Evolutionary conservation across 2,113 vertebrate genomes (phyloP), one percentile per base, ranked within the genome.

Genomic region (Cyanistes caeruleus): DNA sequence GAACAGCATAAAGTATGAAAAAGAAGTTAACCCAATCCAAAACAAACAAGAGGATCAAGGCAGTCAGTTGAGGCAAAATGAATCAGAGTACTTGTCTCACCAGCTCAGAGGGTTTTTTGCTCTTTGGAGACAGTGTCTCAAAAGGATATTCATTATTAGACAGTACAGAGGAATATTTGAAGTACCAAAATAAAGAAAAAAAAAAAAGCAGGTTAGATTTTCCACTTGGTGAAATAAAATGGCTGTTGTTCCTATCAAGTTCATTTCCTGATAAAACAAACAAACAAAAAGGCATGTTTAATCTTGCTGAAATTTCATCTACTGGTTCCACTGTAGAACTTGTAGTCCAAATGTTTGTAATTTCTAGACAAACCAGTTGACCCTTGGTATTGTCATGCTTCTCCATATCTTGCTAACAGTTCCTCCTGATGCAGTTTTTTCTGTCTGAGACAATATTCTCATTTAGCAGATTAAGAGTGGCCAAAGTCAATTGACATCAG

Each of bases 1-100:
- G 94, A 95, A 97, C 93, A 96, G 95, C 89, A 94, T 83, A 96
- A 97, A 97, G 84, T 92, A 95, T 93, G 86, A 97, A 94, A 83
- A 96, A 95, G 94, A 97, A 96, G 95, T 97, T 94, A 97, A 94
- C 92, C 74, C 76, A 93, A 49, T 89, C 68, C 95, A 95, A 97
- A 96, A 86, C 63, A 97, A 96, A 97, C 85, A 95, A 92, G 52
- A 94, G 68, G 83, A 97, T 97, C 95, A 97, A 95, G 87, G 83
- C 69, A 94, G 76, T 92, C 39, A 85, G 39, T 46, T 78, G 68
- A 96, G 53, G 82, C 35, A 96, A 86, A 97, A 95, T 90, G 72
- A 96, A 95, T 97, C 95, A 92, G 31, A 89, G 55, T 76, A 93
- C 65, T 75, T 84, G 85, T 96, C 55, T 74, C 88, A 93, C 67